phyloP scores from a whole-genome alignment of 2,888 invertebrate species.

The Orthosia gothica region DNA sequence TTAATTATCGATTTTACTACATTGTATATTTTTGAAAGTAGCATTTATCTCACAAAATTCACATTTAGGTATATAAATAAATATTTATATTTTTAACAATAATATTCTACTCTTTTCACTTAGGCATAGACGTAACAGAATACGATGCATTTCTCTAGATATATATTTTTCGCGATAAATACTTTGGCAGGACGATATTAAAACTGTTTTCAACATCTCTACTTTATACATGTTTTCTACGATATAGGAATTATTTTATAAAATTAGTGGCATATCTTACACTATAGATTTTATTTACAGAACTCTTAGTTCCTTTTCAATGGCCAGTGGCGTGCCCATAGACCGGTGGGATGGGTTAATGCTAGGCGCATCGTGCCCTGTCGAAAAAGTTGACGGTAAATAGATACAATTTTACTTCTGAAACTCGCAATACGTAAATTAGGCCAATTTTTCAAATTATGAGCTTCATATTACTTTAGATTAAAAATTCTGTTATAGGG shows the following conservation, averaged over 20 bases:
- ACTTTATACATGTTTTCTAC: slow-evolving; percentile 65
- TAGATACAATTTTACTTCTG: no score
- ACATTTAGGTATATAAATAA: slow-evolving; percentile 62
- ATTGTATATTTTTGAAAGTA: slow-evolving; percentile 41
- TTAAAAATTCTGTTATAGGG: background rate
- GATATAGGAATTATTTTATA: slow-evolving; percentile 45
- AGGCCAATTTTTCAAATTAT: background rate
- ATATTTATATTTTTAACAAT: slow-evolving; percentile 62
- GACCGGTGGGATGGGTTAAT: background rate
- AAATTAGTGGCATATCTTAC: slow-evolving; percentile 51
- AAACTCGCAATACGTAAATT: no score
- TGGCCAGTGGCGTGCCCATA: slow-evolving; percentile 1
- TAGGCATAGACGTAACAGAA: slow-evolving; percentile 37
- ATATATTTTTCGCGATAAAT: slow-evolving; percentile 46
- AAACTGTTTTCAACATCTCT: slow-evolving; percentile 62
- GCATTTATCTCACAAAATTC: slow-evolving; percentile 41
- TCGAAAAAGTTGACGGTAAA: background rate
- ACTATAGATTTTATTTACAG: slow-evolving; percentile 51
- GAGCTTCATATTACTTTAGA: background rate
- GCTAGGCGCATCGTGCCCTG: background rate
- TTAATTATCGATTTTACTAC: slow-evolving; percentile 11
- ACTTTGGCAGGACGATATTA: slow-evolving; percentile 66
- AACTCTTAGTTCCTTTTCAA: slow-evolving; percentile 44
- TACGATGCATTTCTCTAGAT: slow-evolving; percentile 44
- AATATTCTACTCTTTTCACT: slow-evolving; percentile 39